phyloP scores from a whole-genome alignment of 2,113 vertebrate genomes.

The Steatornis caripensis region DNA sequence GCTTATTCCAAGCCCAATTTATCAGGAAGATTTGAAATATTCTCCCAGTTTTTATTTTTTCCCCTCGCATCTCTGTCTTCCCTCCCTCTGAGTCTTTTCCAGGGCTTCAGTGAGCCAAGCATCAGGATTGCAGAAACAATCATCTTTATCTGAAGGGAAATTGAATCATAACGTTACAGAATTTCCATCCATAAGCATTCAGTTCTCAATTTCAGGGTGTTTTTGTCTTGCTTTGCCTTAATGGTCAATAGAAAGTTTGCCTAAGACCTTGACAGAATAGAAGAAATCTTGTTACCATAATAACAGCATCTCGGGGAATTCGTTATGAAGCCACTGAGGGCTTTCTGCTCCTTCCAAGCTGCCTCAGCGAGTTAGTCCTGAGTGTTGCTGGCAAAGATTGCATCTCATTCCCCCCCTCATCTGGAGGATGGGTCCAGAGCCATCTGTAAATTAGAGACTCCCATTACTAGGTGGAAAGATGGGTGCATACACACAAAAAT shows the following conservation, averaged over 20 bases:
- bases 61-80: not conserved
- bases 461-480: not conserved
- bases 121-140: not conserved
- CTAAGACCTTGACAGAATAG: conserved; percentile 28
- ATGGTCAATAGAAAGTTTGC: conserved; percentile 29
- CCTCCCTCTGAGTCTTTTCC: not conserved
- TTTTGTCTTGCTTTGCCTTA: conserved; percentile 42
- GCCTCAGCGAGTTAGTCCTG: not conserved
- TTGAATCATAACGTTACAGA: conserved; percentile 10
- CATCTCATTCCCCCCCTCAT: conserved; percentile 5
- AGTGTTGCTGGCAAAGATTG: not conserved
- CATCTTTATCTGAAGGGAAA: conserved; percentile 39
- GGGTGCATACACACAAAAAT: not conserved
- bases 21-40: not conserved
- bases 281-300: conserved; percentile 52
- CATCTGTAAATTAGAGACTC: not conserved
- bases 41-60: not conserved
- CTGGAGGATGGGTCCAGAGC: not conserved
- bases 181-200: conserved; percentile 41
- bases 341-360: conserved; percentile 31
- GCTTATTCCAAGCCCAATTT: not conserved
- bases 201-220: conserved; percentile 16
- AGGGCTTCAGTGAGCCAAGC: not conserved
- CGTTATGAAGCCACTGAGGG: not conserved
- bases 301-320: conserved; percentile 22